Percentiles rank a stretch among this genome's conserved stretches.
These are phyloP conservation scores for Misgurnus mizolepis DNA, from an alignment of 2,113 vertebrate genomes.

Conservation along the genomic window DNA sequence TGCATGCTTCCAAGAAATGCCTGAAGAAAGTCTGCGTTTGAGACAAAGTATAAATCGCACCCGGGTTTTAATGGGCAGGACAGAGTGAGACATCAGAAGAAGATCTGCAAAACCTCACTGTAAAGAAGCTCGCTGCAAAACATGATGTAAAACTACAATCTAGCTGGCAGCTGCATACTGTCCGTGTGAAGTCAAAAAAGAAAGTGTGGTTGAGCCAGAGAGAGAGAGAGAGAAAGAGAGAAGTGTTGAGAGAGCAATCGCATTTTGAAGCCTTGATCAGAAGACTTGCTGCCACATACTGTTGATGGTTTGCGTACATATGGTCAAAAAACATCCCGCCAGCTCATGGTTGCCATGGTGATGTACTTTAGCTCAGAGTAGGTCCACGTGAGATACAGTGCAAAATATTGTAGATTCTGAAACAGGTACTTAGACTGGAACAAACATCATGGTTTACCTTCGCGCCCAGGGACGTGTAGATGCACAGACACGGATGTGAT, in stretches of 20 bases:
- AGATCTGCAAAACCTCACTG: not conserved
- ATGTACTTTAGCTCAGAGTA: constrained; percentile 18
- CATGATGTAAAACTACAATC: constrained; percentile 14
- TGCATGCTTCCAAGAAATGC: not conserved
- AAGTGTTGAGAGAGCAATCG: constrained; percentile 22
- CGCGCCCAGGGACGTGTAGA: not conserved
- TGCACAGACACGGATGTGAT: not conserved
- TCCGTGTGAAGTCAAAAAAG: constrained; percentile 3
- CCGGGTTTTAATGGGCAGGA: constrained; percentile 23
- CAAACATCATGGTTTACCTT: constrained; percentile 16
- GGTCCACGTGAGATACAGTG: constrained; percentile 32
- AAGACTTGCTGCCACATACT: constrained; percentile 34
- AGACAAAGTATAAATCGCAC: constrained; percentile 26
- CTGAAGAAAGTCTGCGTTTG: not conserved
- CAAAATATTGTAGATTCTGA: constrained; percentile 31
- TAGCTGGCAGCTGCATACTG: not conserved
- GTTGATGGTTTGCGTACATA: constrained; percentile 17
- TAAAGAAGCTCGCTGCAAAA: constrained; percentile 14
- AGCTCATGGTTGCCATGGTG: constrained; percentile 40
- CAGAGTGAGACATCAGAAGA: constrained; percentile 20
- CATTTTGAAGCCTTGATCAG: constrained; percentile 43
- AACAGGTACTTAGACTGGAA: constrained; percentile 33
- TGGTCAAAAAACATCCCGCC: constrained; percentile 29
- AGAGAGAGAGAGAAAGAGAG: constrained; percentile 11
- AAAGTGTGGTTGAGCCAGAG: not conserved